A percentile compares a stretch with the other conserved stretches of the same genome.
Conservation (phyloP, 2,797 vertebrate species). For the Alcedo atthis region DNA sequence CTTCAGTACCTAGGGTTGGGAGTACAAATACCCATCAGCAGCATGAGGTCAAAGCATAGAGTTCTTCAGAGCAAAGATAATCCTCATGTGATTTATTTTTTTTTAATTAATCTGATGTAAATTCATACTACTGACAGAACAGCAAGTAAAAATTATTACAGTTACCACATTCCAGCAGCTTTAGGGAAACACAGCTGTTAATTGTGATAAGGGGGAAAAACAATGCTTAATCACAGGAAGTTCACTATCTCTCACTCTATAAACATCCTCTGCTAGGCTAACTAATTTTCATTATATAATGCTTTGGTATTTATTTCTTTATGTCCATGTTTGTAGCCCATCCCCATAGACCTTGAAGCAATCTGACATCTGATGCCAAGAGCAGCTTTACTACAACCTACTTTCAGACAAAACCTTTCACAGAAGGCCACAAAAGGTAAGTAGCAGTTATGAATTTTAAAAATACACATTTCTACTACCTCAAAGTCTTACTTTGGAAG, state of each 20-base stretch:
- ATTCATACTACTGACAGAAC: neutral
- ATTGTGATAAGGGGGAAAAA: accelerated
- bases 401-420: neutral
- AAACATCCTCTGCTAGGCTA: constrained; percentile 11
- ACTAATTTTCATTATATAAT: neutral
- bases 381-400: neutral
- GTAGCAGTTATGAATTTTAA: neutral
- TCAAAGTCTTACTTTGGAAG: neutral
- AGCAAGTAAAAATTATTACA: neutral
- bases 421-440: neutral
- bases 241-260: neutral
- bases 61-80: neutral
- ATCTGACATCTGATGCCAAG: neutral
- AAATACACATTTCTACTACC: neutral
- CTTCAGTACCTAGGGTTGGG: neutral
- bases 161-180: neutral
- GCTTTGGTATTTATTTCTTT: neutral
- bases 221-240: constrained; percentile 13
- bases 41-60: neutral
- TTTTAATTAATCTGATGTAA: neutral
- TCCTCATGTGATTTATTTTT: neutral
- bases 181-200: neutral
- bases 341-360: neutral
- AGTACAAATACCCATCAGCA: neutral
- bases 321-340: neutral